Base-by-base conservation (phyloP, 2,888 invertebrate species). In the Melanostoma mellinum region DNA sequence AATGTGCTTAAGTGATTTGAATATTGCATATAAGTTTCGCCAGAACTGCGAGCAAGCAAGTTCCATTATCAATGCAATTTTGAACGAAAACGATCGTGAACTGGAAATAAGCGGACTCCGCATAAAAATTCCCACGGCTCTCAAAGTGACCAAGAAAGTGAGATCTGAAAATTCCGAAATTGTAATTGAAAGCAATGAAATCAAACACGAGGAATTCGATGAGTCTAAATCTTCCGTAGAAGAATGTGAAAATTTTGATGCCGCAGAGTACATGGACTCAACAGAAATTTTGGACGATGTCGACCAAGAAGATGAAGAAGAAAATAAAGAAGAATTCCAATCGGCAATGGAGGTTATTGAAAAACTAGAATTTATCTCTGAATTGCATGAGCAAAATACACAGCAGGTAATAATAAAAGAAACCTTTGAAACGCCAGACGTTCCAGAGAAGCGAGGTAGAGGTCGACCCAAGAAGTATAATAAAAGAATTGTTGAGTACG, bases 41-140 rank as follows among this genome's bases (percentile, higher is more conserved):
- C 88, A 88, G 44, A 91, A 90, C 65, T 91, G 91, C 52, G 87
- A 89, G 46, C 87, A 88, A n/a, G 89, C 91, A 0, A 88, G 88
- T 46, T 88, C 89, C 3, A 88, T 91, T 3, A 89, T 91, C 32
- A 88, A 84, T 61, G 87, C 87, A 10, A 87, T 89, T 68, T 71
- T 85, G 0, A 88, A 40, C 79, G 86, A 79, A 48, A 67, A 65
- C 30, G 32, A 82, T 69, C 68, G 75, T 65, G 84, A 85, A 53
- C 52, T 78, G 32, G 71, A 79, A 73, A 78, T 80, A n/a, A 68
- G 79, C 48, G 77, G 85, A 2, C 61, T 79, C 36, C 86, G 87
- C 32, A 84, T 89, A 0, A 88, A 88, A 44, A 73, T 89, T 20
- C 90, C 90, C 3, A 42, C 88, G 63, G 88, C 87, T 1, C 68